Conservation (phyloP, 1,140 invertebrate species). For the Antheraea pernyi region DNA sequence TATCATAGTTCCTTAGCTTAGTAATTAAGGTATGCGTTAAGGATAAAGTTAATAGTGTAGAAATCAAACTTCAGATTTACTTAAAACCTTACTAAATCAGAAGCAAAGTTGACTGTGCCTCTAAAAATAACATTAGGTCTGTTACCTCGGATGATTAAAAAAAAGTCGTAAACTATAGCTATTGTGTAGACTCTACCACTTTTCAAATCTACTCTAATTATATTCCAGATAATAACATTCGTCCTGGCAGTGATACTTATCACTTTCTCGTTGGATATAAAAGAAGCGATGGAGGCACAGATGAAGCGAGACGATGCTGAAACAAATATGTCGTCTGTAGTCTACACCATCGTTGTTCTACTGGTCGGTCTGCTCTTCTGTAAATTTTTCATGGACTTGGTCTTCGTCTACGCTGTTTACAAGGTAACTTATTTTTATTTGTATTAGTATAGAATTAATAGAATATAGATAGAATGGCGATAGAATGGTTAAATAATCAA, state of each 20-base stretch:
- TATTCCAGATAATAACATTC: slow-evolving; percentile 56
- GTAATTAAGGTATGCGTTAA: too few relatives aligned
- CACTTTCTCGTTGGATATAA: slow-evolving; percentile 60
- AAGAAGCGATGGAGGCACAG: slow-evolving; percentile 36
- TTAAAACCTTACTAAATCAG: too few relatives aligned
- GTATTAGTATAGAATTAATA: too few relatives aligned
- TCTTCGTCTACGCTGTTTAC: slow-evolving; percentile 65
- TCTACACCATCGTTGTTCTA: slow-evolving; percentile 64
- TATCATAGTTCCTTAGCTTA: too few relatives aligned
- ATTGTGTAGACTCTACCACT: not conserved
- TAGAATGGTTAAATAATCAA: too few relatives aligned
- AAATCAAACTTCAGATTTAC: too few relatives aligned
- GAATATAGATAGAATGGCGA: too few relatives aligned
- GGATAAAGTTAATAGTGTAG: too few relatives aligned
- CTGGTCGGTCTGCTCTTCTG: slow-evolving; percentile 53
- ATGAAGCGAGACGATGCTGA: slow-evolving; percentile 46
- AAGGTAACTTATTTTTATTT: slow-evolving; percentile 38
- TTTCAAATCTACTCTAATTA: not conserved
- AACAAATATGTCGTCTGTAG: slow-evolving; percentile 49
- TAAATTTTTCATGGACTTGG: slow-evolving; percentile 58
- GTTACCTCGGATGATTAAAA: too few relatives aligned
- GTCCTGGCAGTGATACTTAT: slow-evolving; percentile 58
- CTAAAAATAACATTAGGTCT: too few relatives aligned
- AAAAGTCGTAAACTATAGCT: too few relatives aligned
- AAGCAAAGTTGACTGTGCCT: too few relatives aligned